These are phyloP conservation scores for Amniataba percoides DNA, from an alignment of 2,797 vertebrate genomes.

Conservation along the genomic window DNA sequence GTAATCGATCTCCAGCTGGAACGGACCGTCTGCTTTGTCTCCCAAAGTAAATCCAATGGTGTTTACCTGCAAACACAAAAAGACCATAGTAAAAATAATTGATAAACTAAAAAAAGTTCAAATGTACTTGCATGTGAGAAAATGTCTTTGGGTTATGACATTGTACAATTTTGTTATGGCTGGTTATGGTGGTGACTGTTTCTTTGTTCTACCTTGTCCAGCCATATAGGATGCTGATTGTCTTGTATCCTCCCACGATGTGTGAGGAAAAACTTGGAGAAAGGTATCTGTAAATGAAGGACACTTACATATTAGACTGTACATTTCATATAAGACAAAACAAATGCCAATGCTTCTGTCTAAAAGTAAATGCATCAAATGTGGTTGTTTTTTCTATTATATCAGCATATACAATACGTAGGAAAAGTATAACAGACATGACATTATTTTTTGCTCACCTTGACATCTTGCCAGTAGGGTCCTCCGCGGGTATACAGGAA, in stretches of 20 bases:
- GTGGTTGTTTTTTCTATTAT: not conserved
- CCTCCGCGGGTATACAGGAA: slow-evolving; percentile 96
- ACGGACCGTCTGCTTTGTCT: slow-evolving; percentile 93
- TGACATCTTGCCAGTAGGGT: slow-evolving; percentile 97
- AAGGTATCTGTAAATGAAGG: slow-evolving; percentile 88
- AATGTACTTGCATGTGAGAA: not conserved
- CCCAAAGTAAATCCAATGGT: slow-evolving; percentile 92
- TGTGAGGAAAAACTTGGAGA: slow-evolving; percentile 96
- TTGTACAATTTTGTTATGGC: not conserved
- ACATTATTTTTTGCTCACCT: slow-evolving; percentile 81
- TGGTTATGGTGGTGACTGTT: not conserved
- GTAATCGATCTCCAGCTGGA: slow-evolving; percentile 95
- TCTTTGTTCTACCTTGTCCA: slow-evolving; percentile 89
- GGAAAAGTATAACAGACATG: not conserved
- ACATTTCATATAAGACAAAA: not conserved
- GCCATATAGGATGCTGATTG: slow-evolving; percentile 85
- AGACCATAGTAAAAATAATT: not conserved
- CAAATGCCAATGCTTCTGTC: not conserved
- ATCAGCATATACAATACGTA: not conserved
- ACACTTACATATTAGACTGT: not conserved
- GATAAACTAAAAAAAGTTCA: rapidly evolving
- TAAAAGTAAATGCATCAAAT: not conserved
- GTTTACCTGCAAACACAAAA: slow-evolving; percentile 85
- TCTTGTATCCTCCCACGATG: slow-evolving; percentile 93
- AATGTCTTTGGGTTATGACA: not conserved